A percentile compares a stretch with the other conserved stretches of the same genome.
Conservation (phyloP, 2,113 vertebrate genomes). For the Dissostichus mawsoni region DNA sequence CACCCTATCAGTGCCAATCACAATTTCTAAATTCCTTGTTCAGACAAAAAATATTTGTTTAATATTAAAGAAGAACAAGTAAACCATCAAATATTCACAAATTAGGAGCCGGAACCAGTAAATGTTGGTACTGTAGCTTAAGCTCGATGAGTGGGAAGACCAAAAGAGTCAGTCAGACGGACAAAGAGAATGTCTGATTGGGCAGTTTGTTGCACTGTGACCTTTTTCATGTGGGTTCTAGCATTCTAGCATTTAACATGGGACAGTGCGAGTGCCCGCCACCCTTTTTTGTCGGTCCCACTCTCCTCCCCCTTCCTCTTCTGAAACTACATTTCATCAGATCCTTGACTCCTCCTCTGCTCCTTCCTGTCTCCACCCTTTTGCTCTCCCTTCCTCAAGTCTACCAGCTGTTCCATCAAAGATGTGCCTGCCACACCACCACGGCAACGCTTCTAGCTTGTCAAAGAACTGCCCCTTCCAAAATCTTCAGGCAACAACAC, state of each 20-base stretch:
- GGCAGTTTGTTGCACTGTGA: background rate
- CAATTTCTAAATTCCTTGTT: background rate
- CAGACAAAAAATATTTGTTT: background rate
- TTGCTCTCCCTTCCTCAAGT: slow-evolving; percentile 10
- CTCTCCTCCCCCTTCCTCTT: background rate
- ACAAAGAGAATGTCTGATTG: background rate
- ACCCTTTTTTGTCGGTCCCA: background rate
- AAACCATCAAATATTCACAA: background rate
- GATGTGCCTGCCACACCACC: slow-evolving; percentile 14
- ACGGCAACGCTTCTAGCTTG: background rate
- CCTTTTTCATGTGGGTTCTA: too few relatives aligned
- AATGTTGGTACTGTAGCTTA: too few relatives aligned
- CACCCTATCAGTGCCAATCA: background rate
- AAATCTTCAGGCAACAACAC: background rate
- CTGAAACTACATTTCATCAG: slow-evolving; percentile 23
- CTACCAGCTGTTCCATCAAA: slow-evolving; percentile 64
- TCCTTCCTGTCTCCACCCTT: slow-evolving; percentile 53
- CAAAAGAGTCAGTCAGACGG: background rate
- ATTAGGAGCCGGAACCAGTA: background rate
- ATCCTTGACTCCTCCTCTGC: slow-evolving; percentile 17
- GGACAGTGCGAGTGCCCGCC: background rate
- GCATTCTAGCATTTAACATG: too few relatives aligned
- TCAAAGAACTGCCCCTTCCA: background rate
- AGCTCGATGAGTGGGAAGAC: background rate
- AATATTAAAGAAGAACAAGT: background rate